Evolutionary conservation across 1,140 invertebrate genomes (phyloP), one percentile per base, ranked within the genome.

Genomic region (Rhyacophila brunnea): DNA sequence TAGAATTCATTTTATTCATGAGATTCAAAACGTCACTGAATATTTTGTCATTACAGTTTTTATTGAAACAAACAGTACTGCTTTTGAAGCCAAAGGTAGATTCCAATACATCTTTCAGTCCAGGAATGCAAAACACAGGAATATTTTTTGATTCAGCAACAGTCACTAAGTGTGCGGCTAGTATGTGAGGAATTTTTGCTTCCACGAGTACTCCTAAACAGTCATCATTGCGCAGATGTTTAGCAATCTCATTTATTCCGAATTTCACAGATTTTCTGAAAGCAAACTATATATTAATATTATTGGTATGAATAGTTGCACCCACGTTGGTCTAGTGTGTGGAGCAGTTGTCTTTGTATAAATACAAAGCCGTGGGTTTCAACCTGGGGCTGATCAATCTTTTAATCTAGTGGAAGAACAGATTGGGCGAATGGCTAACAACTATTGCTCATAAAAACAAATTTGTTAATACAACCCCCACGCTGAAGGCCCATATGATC

Each of bases 171-270:
- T 65, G 60, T 7, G 34, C 13, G 10, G 56, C 42, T 36, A 65
- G 13, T n/a, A 65, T 53, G 6, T 28, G 19, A 19, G 64, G 64
- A 10, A 60, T 36, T n/a, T 56, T 44, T 5, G 55, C 55, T 19
- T 65, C 64, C 14, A 65, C 36, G n/a, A 65, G 23, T 14, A 65
- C n/a, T 20, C 55, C 50, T 6, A 34, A 44, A 38, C 59, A 59
- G 19, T 42, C 14, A n/a, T 65, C 23, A 1, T 48, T 48, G 1
- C 44, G 55, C 3, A 65, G 13, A 40, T 28, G 50, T 48, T 51
- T 55, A 10, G 17, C 14, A 11, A 57, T 34, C 62, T 65, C 60
- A 14, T 62, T 65, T 0, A 62, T 50, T 18, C 64, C 64, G 38
- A 62, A 65, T 19, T 55, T 35, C 7, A 62, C 7, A 15, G 14